Evolutionary conservation across 1,140 invertebrate genomes (phyloP).

Genomic region (Physella acuta): DNA sequence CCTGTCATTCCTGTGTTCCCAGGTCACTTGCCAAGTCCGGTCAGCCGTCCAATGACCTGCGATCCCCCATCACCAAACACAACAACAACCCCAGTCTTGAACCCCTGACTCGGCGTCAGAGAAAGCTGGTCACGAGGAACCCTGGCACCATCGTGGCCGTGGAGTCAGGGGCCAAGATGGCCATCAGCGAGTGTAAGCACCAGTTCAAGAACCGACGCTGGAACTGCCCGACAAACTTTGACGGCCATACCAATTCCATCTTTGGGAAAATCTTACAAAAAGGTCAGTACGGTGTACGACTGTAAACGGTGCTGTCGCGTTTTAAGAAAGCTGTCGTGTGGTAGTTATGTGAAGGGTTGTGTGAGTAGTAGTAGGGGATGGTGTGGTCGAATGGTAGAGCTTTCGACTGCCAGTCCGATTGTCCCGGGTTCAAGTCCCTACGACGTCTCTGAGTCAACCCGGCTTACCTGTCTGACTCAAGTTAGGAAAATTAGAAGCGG

Average conservation of each 20-base stretch:
- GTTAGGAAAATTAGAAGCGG: too few species aligned
- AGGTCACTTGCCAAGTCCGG: constrained; percentile 53
- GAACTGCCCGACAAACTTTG: constrained; percentile 57
- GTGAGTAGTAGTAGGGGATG: too few species aligned
- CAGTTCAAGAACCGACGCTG: constrained; percentile 58
- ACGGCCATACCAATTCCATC: constrained; percentile 44
- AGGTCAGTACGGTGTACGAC: too few species aligned
- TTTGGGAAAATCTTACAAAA: constrained; percentile 56
- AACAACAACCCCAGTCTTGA: constrained; percentile 49
- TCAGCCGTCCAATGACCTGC: constrained; percentile 44
- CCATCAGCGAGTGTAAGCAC: constrained; percentile 57
- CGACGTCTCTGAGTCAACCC: too few species aligned
- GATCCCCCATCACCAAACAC: constrained; percentile 41
- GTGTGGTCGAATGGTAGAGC: too few species aligned
- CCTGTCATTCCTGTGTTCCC: too few species aligned
- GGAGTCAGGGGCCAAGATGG: constrained; percentile 52
- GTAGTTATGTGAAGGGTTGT: too few species aligned
- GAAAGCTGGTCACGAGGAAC: constrained; percentile 51
- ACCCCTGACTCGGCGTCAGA: constrained; percentile 54
- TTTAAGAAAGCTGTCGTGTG: too few species aligned
- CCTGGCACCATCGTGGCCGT: constrained; percentile 56
- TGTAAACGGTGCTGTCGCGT: too few species aligned
- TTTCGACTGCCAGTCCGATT: too few species aligned
- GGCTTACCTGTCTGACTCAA: too few species aligned
- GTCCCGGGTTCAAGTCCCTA: too few species aligned